These are phyloP conservation scores for Thomomys bottae DNA, from an alignment of 2,113 vertebrate species.

Conservation along the genomic window DNA sequence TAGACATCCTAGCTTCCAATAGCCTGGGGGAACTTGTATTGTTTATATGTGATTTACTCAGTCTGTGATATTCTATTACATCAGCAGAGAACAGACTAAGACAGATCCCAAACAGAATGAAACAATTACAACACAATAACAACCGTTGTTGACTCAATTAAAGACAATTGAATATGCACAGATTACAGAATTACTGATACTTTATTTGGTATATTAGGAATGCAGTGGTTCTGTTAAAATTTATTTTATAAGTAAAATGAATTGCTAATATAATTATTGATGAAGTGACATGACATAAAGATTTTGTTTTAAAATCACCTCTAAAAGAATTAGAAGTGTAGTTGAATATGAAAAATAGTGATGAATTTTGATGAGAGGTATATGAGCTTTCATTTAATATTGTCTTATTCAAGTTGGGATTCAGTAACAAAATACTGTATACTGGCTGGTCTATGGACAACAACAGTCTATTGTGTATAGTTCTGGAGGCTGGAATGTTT, in stretches of 20 bases:
- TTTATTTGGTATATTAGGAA: not conserved
- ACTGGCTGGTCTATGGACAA: not conserved
- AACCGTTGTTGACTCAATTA: not conserved
- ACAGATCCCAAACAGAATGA: not conserved
- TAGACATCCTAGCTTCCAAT: not conserved
- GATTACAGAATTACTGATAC: not conserved
- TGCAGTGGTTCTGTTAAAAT: not conserved
- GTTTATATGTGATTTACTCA: not conserved
- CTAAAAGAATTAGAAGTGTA: not conserved
- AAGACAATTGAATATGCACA: not conserved
- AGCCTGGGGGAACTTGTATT: not conserved
- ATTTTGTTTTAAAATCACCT: not conserved
- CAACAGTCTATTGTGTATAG: not conserved
- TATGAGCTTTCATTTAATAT: not conserved
- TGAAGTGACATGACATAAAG: not conserved
- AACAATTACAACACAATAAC: not conserved
- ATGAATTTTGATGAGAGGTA: not conserved
- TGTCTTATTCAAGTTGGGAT: not conserved
- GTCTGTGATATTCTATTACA: not conserved
- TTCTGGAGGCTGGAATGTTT: not conserved
- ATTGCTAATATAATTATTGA: not conserved
- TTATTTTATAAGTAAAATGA: not conserved
- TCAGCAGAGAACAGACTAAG: not conserved
- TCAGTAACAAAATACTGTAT: not conserved
- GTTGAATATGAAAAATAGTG: not conserved